Evolutionary conservation across 1,140 invertebrate species (phyloP).

Genomic region (Neodiprion fabricii): DNA sequence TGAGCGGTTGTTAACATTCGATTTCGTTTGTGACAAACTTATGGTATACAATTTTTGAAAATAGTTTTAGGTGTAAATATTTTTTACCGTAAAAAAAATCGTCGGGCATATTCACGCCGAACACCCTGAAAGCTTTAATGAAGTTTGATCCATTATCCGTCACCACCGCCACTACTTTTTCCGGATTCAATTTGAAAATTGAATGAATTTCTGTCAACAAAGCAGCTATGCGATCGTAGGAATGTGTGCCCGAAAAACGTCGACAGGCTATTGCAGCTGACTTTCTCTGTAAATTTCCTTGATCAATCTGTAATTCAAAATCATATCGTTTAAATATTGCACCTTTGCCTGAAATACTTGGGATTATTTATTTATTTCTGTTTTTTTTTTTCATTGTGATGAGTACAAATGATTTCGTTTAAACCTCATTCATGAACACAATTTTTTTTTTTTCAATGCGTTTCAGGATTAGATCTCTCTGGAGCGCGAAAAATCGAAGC

Average conservation of each 20-base stretch:
- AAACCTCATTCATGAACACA: too few species aligned
- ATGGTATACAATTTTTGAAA: too few species aligned
- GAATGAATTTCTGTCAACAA: not conserved
- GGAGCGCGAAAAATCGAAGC: too few species aligned
- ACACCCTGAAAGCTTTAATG: slow-evolving; percentile 34
- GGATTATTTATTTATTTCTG: too few species aligned
- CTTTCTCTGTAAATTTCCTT: slow-evolving; percentile 4
- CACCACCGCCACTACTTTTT: not conserved
- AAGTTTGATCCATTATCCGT: slow-evolving; percentile 29
- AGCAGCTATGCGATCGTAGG: not conserved
- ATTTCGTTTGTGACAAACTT: too few species aligned
- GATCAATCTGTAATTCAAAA: slow-evolving; percentile 21
- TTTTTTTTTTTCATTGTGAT: too few species aligned
- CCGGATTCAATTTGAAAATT: not conserved
- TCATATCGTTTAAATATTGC: not conserved
- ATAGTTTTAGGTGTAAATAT: too few species aligned
- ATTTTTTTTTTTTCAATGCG: too few species aligned
- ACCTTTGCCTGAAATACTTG: too few species aligned
- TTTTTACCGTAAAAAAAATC: slow-evolving; percentile 11
- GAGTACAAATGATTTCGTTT: too few species aligned
- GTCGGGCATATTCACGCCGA: slow-evolving; percentile 16
- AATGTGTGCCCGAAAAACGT: slow-evolving; percentile 12
- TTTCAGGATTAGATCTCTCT: too few species aligned
- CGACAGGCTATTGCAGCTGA: slow-evolving; percentile 7
- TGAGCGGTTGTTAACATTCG: too few species aligned